Base-by-base conservation (phyloP, 2,888 invertebrate genomes). In the Watsonalla cultraria region DNA sequence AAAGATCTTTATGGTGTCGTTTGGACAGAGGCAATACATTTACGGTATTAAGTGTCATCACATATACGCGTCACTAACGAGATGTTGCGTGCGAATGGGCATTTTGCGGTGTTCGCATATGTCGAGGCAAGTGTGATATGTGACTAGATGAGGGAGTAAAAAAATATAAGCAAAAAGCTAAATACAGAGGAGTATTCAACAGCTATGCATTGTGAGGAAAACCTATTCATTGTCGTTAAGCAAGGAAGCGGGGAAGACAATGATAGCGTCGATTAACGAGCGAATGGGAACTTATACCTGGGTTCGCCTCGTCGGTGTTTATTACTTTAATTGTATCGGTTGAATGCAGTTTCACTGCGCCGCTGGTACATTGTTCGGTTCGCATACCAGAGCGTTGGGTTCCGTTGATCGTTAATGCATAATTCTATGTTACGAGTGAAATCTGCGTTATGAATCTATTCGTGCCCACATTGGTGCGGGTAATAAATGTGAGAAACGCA, bases 311-410 rank as follows among this genome's bases (percentile, higher is more conserved):
- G 73, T 68, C 71, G 74, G 78, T 77, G 75, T 81, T 84, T 84
- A 86, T 84, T 81, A 81, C 81, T 82, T 82, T 85, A 88, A 86
- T 89, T 86, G 84, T 86, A 84, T 82, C 84, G 81, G 74, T 76
- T 80, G 75, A 80, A 82, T 82, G 81, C 82, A 81, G 85, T 85
- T 86, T 83, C 84, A 82, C 82, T 82, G 75, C 72, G 72, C 68
- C 66, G 67, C 11, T 5, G 14, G 76, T 80, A 78, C 80, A 82
- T 84, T 84, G 83, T 86, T 82, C 74, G 72, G 62, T 63, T 73
- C 65, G 76, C 83, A 85, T 84, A 76, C 82, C 80, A 72, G 69
- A 72, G 72, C 74, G 69, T 74, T 79, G 76, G 75, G 76, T 76
- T 78, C 76, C 70, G 76, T 76, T 78, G 77, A 73, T 76, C 70